These are phyloP conservation scores for Aspidoscelis tigris DNA, from an alignment of 2,113 vertebrate genomes.

Conservation along the genomic window DNA sequence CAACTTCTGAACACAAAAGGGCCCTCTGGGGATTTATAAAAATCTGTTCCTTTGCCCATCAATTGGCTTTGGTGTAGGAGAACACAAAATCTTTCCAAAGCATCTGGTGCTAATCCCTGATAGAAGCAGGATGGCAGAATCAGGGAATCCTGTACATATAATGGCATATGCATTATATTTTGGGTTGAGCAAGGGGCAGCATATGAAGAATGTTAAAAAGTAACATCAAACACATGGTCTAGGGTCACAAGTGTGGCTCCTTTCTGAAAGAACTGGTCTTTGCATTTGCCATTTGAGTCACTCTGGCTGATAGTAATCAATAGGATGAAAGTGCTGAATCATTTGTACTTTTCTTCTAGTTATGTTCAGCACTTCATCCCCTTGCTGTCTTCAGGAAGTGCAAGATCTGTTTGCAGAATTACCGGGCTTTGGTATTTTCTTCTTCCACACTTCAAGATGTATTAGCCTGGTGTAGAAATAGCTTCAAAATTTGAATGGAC, in stretches of 20 bases:
- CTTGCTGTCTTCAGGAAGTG: background rate
- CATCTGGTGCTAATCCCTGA: background rate
- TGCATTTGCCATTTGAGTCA: conserved; percentile 7
- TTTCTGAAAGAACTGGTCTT: background rate
- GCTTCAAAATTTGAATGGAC: background rate
- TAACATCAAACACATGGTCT: background rate
- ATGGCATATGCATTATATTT: background rate
- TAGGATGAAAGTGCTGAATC: conserved; percentile 79
- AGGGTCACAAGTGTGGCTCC: background rate
- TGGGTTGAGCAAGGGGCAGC: background rate
- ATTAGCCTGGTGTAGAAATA: background rate
- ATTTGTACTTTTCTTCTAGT: conserved; percentile 51
- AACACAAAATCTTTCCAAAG: background rate
- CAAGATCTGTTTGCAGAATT: background rate
- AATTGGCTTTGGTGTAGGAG: background rate
- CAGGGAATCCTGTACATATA: background rate
- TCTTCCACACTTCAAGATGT: background rate
- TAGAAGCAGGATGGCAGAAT: background rate
- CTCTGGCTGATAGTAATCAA: conserved; percentile 49
- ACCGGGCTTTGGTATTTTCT: background rate
- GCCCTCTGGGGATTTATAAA: background rate
- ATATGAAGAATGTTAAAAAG: background rate
- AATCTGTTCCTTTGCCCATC: background rate
- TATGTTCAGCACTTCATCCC: conserved; percentile 21
- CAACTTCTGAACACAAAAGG: background rate